These are phyloP conservation scores for Tricholaema leucomelas DNA, from an alignment of 2,113 vertebrate genomes.

Conservation along the genomic window DNA sequence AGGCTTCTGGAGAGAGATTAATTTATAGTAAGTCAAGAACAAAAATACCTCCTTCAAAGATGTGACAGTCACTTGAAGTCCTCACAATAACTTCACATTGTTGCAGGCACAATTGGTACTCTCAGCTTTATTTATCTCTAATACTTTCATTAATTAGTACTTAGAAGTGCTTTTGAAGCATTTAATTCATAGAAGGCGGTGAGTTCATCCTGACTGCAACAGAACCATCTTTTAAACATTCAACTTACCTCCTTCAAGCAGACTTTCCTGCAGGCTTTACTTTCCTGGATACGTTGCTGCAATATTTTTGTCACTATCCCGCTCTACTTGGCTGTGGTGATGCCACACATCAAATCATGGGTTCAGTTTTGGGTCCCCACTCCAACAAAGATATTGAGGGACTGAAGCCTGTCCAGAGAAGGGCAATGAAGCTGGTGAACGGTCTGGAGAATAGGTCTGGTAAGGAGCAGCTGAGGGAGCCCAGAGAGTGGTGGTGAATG, in stretches of 20 bases:
- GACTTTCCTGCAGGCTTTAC: not conserved
- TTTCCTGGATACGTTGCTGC: not conserved
- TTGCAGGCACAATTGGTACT: constrained; percentile 3
- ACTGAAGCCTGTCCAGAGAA: too few species aligned
- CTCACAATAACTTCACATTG: not conserved
- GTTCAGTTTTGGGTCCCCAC: too few species aligned
- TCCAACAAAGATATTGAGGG: too few species aligned
- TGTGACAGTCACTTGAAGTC: constrained; percentile 19
- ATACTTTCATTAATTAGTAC: constrained; percentile 22
- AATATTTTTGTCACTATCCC: not conserved
- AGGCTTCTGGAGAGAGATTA: constrained; percentile 41
- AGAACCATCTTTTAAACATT: not conserved
- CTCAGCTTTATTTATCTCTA: constrained; percentile 24
- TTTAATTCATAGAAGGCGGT: not conserved
- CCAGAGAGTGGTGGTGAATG: too few species aligned
- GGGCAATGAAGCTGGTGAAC: too few species aligned
- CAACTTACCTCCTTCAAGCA: not conserved
- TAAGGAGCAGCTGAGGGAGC: too few species aligned
- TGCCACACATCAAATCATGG: too few species aligned
- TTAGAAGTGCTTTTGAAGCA: constrained; percentile 38
- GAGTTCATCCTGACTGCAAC: not conserved
- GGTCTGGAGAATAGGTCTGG: too few species aligned
- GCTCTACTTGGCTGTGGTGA: not conserved
- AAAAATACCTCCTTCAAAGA: constrained; percentile 40
- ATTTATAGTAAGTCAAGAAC: constrained; percentile 43